Percentiles rank a stretch among this genome's conserved stretches.
Evolutionary conservation across 2,797 vertebrate genomes (phyloP).

Genomic region (Buphagus erythrorhynchus): DNA sequence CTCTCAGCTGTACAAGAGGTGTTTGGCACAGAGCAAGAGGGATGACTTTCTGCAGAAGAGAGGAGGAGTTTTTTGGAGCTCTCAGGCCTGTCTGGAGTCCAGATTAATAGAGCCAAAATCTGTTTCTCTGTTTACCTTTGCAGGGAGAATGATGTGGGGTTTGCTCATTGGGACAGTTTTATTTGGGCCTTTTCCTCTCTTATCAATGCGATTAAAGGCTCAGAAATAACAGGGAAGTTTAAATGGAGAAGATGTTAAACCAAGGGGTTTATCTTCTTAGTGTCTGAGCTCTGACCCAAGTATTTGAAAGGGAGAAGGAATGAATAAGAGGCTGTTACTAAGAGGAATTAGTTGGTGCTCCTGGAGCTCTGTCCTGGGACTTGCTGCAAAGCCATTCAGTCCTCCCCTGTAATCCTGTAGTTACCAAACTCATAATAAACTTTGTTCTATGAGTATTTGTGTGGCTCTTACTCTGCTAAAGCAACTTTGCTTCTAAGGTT

Average conservation of each 20-base stretch:
- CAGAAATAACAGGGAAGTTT: constrained; percentile 81
- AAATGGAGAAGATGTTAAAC: constrained; percentile 71
- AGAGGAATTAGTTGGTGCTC: constrained; percentile 34
- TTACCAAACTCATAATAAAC: neutral
- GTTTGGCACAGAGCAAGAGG: neutral
- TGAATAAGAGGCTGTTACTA: constrained; percentile 15
- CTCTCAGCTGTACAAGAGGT: neutral
- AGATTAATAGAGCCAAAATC: neutral
- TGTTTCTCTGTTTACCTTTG: neutral
- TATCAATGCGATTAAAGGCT: constrained; percentile 77
- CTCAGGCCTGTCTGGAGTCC: neutral
- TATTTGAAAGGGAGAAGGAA: constrained; percentile 38
- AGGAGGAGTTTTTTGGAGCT: neutral
- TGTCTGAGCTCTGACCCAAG: constrained; percentile 54
- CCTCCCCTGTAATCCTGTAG: neutral
- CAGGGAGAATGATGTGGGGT: neutral
- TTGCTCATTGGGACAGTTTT: constrained; percentile 31
- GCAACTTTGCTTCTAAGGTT: neutral
- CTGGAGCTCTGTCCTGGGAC: neutral
- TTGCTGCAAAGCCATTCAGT: neutral
- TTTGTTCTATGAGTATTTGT: neutral
- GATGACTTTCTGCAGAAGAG: neutral
- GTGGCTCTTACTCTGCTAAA: neutral
- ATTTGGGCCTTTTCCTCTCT: constrained; percentile 53
- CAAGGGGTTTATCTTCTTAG: constrained; percentile 77